Evolutionary conservation across 2,113 vertebrate genomes (phyloP).

Genomic region (Pachyramphus minor): DNA sequence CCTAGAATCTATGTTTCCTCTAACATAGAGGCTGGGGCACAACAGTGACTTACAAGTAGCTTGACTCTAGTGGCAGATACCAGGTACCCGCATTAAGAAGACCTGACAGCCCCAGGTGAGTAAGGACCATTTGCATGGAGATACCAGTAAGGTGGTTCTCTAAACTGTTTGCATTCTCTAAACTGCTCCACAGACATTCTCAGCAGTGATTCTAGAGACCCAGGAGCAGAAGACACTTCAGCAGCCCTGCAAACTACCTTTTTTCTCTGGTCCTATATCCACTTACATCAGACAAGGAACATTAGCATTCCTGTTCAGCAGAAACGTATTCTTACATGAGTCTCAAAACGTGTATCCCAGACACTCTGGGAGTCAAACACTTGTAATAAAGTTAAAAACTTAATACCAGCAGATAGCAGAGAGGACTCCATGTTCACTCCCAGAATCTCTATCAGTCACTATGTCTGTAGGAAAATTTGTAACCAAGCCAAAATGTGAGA

Average conservation of each 20-base stretch:
- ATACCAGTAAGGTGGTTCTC: neutral
- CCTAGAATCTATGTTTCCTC: neutral
- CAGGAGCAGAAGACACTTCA: neutral
- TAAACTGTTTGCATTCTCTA: neutral
- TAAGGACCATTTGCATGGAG: neutral
- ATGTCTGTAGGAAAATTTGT: neutral
- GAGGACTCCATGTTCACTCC: neutral
- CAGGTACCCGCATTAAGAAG: neutral
- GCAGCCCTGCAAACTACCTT: neutral
- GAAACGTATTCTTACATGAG: neutral
- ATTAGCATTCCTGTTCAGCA: neutral
- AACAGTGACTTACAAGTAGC: neutral
- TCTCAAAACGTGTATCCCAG: neutral
- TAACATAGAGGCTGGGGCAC: neutral
- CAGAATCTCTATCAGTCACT: neutral
- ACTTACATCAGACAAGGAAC: neutral
- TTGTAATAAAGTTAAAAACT: neutral
- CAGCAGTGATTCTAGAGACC: neutral
- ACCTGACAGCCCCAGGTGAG: neutral
- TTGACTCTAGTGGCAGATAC: neutral
- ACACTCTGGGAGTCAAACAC: neutral
- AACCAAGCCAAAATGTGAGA: neutral
- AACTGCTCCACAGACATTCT: neutral
- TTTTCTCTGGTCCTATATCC: neutral
- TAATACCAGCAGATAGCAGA: neutral